Conservation (phyloP, 2,888 invertebrate genomes). For the Trachelus troglodyta region DNA sequence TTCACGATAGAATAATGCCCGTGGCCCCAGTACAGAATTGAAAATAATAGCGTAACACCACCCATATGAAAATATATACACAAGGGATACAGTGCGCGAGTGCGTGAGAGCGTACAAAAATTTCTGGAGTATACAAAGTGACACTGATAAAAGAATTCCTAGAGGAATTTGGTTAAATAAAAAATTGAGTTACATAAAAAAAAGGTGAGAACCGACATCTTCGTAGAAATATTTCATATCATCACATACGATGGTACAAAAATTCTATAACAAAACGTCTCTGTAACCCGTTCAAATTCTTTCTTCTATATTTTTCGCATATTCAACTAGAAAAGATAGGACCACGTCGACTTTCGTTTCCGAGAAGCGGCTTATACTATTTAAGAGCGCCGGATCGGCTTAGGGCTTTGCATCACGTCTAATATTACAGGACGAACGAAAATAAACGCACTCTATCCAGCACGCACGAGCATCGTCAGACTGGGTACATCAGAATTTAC, state of each 20-base stretch:
- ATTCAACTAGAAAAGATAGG: not conserved
- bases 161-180: not conserved
- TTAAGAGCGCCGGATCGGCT: constrained; percentile 6
- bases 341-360: not conserved
- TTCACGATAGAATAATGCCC: not conserved
- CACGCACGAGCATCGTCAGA: not conserved
- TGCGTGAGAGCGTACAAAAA: not conserved
- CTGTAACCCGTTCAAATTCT: not conserved
- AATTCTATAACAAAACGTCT: not conserved
- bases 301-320: not conserved
- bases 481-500: not conserved
- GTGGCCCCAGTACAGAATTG: not conserved
- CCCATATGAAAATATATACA: not conserved
- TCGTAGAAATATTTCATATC: not conserved
- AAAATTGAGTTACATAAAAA: no score
- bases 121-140: not conserved
- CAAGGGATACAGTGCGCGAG: not conserved
- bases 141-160: not conserved
- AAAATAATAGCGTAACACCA: not conserved
- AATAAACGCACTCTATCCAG: constrained; percentile 27
- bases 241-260: not conserved
- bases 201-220: not conserved
- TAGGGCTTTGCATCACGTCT: constrained; percentile 25
- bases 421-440: constrained; percentile 37
- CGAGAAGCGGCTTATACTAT: constrained; percentile 4